Percentiles rank a stretch among this genome's conserved stretches.
phyloP scores from a whole-genome alignment of 2,888 invertebrate species.

The Aphodius sticticus region DNA sequence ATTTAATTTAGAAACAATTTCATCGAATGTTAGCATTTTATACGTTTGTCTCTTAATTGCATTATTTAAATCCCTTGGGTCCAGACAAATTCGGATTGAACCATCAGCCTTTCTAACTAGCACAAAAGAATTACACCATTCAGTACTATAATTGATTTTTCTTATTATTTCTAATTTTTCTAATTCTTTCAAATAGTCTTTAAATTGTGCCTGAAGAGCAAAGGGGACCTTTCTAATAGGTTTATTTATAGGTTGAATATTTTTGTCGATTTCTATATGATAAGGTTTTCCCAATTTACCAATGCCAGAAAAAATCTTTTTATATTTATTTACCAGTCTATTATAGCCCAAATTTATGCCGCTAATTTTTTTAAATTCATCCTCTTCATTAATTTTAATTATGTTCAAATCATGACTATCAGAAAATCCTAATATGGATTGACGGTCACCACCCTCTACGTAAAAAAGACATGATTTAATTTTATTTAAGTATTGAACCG shows the following conservation, averaged over 20 bases:
- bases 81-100: slow-evolving; percentile 8
- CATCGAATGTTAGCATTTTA: slow-evolving; percentile 9
- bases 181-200: slow-evolving; percentile 31
- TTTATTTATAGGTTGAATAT: slow-evolving; percentile 31
- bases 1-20: slow-evolving; percentile 6
- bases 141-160: slow-evolving; percentile 24
- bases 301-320: slow-evolving; percentile 34
- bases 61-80: not conserved
- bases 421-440: slow-evolving; percentile 31
- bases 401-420: slow-evolving; percentile 18
- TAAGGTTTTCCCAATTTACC: slow-evolving; percentile 35
- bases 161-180: slow-evolving; percentile 35
- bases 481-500: slow-evolving; percentile 29
- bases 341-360: slow-evolving; percentile 18
- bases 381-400: slow-evolving; percentile 25
- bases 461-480: slow-evolving; percentile 27
- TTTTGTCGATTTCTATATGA: slow-evolving; percentile 35
- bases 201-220: slow-evolving; percentile 36
- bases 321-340: slow-evolving; percentile 29
- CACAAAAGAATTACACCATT: slow-evolving; percentile 28
- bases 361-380: slow-evolving; percentile 21
- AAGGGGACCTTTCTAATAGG: slow-evolving; percentile 37
- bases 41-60: slow-evolving; percentile 9
- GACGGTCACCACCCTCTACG: slow-evolving; percentile 13
- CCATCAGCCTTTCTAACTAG: slow-evolving; percentile 6